These are phyloP conservation scores for Andrena praecox DNA, from an alignment of 2,888 invertebrate genomes.

Conservation along the genomic window DNA sequence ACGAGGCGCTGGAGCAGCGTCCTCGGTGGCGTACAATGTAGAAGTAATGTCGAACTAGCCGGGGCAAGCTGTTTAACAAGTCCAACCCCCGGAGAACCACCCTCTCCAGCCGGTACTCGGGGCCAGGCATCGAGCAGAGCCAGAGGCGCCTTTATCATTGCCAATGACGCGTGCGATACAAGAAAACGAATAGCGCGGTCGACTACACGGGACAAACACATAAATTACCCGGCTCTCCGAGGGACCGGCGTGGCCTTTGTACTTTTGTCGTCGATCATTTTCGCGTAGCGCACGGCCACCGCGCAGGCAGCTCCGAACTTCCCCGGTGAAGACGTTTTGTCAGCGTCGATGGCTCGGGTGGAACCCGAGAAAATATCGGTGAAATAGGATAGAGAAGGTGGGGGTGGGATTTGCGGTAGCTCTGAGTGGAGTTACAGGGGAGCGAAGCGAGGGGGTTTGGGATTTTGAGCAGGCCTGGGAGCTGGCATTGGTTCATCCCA, in stretches of 20 bases:
- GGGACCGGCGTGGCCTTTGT: slow-evolving; percentile 56
- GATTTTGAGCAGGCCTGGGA: too few relatives aligned
- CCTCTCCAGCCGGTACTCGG: neutral
- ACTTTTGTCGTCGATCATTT: slow-evolving; percentile 68
- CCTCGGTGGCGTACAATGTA: neutral
- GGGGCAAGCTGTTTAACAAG: slow-evolving; percentile 36
- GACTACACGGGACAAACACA: slow-evolving; percentile 61
- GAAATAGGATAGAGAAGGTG: neutral
- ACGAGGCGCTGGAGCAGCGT: neutral
- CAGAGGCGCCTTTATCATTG: slow-evolving; percentile 49
- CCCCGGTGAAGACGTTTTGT: slow-evolving; percentile 58
- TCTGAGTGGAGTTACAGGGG: neutral
- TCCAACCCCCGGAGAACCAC: neutral
- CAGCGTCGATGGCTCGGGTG: slow-evolving; percentile 42
- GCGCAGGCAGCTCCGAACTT: slow-evolving; percentile 44
- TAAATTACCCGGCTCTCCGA: slow-evolving; percentile 54
- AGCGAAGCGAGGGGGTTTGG: too few relatives aligned
- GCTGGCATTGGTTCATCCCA: too few relatives aligned
- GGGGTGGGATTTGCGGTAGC: neutral
- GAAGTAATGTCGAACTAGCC: neutral
- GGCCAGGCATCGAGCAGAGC: slow-evolving; percentile 20
- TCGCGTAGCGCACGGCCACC: slow-evolving; percentile 29
- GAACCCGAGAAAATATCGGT: neutral
- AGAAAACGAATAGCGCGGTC: slow-evolving; percentile 51
- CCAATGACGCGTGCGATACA: slow-evolving; percentile 56